A percentile compares a stretch with the other conserved stretches of the same genome.
Conservation (phyloP, 2,113 vertebrate genomes). For the Uropsilus gracilis region DNA sequence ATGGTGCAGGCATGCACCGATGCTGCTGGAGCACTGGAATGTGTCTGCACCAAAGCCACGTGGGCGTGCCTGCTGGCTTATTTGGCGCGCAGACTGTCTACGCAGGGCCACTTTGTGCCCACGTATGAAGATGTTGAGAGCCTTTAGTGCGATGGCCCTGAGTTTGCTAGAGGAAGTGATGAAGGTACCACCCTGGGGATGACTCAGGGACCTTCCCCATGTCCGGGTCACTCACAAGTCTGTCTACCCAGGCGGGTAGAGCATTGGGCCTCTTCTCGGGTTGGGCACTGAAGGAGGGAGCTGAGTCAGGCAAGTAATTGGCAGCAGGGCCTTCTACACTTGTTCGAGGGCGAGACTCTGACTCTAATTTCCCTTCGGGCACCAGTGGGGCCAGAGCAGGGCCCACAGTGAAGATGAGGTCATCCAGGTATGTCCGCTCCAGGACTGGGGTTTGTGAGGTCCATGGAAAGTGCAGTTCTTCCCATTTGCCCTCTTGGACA, state of each 20-base stretch:
- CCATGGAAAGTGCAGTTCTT: neutral
- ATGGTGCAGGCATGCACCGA: neutral
- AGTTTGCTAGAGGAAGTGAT: neutral
- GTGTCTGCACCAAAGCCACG: neutral
- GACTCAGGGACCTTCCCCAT: neutral
- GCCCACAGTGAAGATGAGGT: neutral
- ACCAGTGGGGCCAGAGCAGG: neutral
- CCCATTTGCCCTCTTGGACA: neutral
- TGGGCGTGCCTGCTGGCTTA: neutral
- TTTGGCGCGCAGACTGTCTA: neutral
- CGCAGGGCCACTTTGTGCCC: neutral
- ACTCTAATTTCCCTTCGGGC: neutral
- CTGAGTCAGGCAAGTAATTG: neutral
- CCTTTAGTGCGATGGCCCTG: neutral
- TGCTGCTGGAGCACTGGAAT: neutral
- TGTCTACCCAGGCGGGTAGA: neutral
- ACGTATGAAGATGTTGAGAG: neutral
- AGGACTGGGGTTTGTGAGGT: neutral
- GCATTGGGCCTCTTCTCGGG: neutral
- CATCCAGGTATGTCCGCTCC: neutral
- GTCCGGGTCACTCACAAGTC: neutral
- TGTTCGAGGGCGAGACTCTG: neutral
- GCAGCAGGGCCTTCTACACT: neutral
- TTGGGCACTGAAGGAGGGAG: neutral
- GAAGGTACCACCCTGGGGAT: neutral